phyloP scores from a whole-genome alignment of 2,797 vertebrate species.

The Amphiprion clarkii region DNA sequence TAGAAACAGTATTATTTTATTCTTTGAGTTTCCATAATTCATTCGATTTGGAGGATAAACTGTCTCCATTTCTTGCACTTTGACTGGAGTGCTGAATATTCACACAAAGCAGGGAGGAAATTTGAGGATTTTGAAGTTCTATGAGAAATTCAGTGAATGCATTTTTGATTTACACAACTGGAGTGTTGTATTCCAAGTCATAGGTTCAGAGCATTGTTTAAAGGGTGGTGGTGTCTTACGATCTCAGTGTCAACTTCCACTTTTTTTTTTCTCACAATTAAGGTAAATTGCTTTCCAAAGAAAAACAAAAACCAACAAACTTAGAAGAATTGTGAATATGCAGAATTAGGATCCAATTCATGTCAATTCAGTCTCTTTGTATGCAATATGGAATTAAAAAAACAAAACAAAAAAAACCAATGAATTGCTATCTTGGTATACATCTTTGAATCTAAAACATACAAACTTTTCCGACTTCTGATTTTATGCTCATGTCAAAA shows the following conservation, averaged over 20 bases:
- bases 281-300: neutral
- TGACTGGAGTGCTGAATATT: neutral
- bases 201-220: neutral
- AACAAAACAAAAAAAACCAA: no score
- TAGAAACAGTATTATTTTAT: slow-evolving; percentile 4
- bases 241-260: neutral
- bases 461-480: no score
- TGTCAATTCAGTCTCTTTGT: no score
- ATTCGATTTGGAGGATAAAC: slow-evolving; percentile 19
- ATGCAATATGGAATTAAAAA: no score
- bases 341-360: no score
- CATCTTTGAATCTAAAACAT: no score
- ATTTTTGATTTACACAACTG: neutral
- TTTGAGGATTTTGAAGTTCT: neutral
- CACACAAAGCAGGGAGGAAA: slow-evolving; percentile 9
- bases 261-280: no score
- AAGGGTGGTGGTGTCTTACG: neutral
- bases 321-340: no score
- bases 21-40: slow-evolving; percentile 5
- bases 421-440: no score
- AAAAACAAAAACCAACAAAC: neutral
- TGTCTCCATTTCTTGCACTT: neutral
- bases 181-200: neutral
- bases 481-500: no score
- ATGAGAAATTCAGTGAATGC: neutral